Percentiles rank a stretch among this genome's conserved stretches.
These are phyloP conservation scores for Synanthedon formicaeformis DNA, from an alignment of 2,888 invertebrate species.

Conservation along the genomic window DNA sequence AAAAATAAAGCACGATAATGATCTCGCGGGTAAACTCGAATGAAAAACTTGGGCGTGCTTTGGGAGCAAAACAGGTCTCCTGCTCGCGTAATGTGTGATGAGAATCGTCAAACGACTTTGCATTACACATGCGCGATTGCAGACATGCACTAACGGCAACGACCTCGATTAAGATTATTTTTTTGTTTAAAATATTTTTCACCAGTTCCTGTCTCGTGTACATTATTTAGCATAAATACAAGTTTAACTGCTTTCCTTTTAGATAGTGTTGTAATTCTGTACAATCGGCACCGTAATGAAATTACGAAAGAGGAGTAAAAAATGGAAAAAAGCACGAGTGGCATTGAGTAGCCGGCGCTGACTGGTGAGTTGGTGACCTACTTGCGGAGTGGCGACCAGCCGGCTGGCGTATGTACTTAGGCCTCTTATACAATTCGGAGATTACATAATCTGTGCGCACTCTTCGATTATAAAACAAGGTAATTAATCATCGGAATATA, in stretches of 20 bases:
- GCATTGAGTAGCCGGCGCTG: slow-evolving; percentile 1
- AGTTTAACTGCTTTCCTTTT: too few relatives aligned
- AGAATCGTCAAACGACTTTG: too few relatives aligned
- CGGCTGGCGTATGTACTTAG: neutral
- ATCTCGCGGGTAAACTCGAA: slow-evolving; percentile 4
- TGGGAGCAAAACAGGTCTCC: neutral
- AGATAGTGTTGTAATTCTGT: too few relatives aligned
- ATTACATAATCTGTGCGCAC: slow-evolving; percentile 3
- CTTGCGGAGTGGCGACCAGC: slow-evolving; percentile 1
- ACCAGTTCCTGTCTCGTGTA: too few relatives aligned
- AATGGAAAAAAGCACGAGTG: neutral
- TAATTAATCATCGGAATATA: slow-evolving; percentile 3
- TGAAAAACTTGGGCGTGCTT: slow-evolving; percentile 8
- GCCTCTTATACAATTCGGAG: slow-evolving; percentile 4
- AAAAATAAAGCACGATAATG: slow-evolving; percentile 7
- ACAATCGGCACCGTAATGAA: neutral
- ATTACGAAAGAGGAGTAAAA: neutral
- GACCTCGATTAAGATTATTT: too few relatives aligned
- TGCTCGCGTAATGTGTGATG: too few relatives aligned
- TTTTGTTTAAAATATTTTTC: too few relatives aligned
- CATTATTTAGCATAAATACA: neutral
- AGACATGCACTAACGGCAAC: too few relatives aligned
- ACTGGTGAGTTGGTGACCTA: slow-evolving; percentile 1
- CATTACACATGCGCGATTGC: too few relatives aligned
- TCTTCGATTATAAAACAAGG: slow-evolving; percentile 6